phyloP scores from a whole-genome alignment of 2,113 vertebrate species.

The Anarhynchus alexandrinus region DNA sequence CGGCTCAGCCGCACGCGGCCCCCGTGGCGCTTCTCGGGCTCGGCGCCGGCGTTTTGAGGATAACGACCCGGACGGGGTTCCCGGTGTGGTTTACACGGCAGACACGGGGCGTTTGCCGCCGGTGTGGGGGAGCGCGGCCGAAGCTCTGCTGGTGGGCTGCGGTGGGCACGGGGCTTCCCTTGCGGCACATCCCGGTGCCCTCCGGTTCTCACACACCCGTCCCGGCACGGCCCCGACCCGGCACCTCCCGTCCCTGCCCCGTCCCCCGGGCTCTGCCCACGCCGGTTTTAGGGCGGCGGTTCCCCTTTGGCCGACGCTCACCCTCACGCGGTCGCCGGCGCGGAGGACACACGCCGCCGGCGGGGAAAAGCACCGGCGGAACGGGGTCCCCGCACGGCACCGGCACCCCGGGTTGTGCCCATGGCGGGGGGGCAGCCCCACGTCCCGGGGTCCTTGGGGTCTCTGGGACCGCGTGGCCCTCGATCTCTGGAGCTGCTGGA shows the following conservation, averaged over 20 bases:
- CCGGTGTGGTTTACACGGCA: fast-evolving
- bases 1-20: not conserved
- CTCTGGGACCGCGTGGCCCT: not conserved
- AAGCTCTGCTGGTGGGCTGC: not conserved
- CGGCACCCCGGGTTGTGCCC: too few relatives aligned
- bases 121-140: not conserved
- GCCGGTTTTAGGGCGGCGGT: fast-evolving
- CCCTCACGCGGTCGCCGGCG: fast-evolving
- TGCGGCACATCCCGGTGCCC: not conserved
- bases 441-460: not conserved
- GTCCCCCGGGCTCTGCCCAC: not conserved
- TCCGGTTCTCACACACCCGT: fast-evolving
- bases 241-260: too few relatives aligned
- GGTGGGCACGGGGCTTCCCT: not conserved
- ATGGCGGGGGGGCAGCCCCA: not conserved
- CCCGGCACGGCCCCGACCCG: too few relatives aligned
- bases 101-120: fast-evolving
- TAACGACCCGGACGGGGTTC: not conserved
- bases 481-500: not conserved
- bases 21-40: too few relatives aligned
- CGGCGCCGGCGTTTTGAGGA: fast-evolving
- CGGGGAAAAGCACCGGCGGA: not conserved
- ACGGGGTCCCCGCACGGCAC: not conserved
- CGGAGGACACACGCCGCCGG: fast-evolving
- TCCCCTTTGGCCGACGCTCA: not conserved